These are phyloP conservation scores for Gila robusta DNA, from an alignment of 2,797 vertebrate genomes.

Conservation along the genomic window DNA sequence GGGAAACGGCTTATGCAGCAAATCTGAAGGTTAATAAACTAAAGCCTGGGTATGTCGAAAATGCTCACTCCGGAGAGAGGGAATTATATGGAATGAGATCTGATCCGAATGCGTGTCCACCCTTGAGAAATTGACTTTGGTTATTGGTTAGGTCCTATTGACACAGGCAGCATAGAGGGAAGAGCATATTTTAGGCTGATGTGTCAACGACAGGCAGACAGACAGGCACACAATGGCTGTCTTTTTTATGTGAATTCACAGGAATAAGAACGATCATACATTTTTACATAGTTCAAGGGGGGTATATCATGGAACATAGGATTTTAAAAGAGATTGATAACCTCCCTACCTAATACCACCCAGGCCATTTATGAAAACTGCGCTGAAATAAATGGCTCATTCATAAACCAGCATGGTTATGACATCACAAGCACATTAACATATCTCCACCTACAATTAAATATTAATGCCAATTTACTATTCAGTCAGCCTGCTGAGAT, in stretches of 20 bases:
- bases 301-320: neutral
- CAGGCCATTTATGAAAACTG: neutral
- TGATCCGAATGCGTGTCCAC: conserved; percentile 53
- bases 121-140: conserved; percentile 69
- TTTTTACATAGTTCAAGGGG: neutral
- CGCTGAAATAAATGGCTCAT: neutral
- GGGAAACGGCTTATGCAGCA: conserved; percentile 70
- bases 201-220: conserved; percentile 7
- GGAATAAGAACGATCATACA: neutral
- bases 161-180: conserved; percentile 46
- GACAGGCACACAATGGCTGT: conserved; percentile 2
- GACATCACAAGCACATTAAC: neutral
- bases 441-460: neutral
- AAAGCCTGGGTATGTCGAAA: conserved; percentile 31
- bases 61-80: conserved; percentile 41
- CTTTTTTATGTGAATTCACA: conserved; percentile 24
- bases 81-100: conserved; percentile 61
- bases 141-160: conserved; percentile 61
- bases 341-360: neutral
- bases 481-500: neutral
- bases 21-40: conserved; percentile 72
- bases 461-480: neutral
- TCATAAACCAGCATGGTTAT: neutral
- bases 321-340: neutral
- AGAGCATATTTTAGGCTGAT: conserved; percentile 7